Percentiles rank a stretch among this genome's conserved stretches.
Conservation (phyloP, 2,113 vertebrate species). For the Macrotus californicus region DNA sequence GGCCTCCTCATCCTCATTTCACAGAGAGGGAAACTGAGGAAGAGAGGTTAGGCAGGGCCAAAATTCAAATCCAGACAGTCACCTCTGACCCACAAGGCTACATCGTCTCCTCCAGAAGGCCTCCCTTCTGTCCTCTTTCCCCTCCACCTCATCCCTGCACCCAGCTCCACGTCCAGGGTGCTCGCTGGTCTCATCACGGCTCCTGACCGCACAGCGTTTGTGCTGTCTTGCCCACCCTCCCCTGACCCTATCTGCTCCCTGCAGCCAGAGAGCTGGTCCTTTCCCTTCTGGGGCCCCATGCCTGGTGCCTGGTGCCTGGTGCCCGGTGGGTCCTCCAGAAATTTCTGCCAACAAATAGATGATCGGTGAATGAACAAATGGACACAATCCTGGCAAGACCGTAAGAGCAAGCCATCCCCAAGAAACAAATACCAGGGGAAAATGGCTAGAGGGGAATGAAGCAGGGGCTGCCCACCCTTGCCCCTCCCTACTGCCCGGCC, state of each 20-base stretch:
- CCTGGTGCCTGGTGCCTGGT: neutral
- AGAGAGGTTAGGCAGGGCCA: neutral
- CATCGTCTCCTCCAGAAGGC: neutral
- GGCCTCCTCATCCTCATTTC: neutral
- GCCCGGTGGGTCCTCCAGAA: neutral
- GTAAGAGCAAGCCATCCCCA: neutral
- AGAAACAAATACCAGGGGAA: neutral
- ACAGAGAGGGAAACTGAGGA: neutral
- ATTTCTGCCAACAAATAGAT: neutral
- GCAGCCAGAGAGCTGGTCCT: too few species aligned
- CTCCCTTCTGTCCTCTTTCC: neutral
- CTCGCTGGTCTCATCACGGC: too few species aligned
- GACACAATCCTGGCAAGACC: neutral
- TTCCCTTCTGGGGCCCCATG: neutral
- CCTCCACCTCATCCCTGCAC: fast-evolving
- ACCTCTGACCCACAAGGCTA: neutral
- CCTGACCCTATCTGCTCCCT: neutral
- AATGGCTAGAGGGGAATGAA: neutral
- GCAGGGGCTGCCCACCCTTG: neutral
- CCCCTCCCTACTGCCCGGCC: neutral
- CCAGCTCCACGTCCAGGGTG: neutral
- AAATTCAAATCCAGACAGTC: neutral
- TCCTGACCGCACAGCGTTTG: too few species aligned
- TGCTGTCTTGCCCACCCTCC: too few species aligned
- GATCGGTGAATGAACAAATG: neutral